Evolutionary conservation across 2,113 vertebrate genomes (phyloP).

Genomic region (Entomyzon cyanotis): DNA sequence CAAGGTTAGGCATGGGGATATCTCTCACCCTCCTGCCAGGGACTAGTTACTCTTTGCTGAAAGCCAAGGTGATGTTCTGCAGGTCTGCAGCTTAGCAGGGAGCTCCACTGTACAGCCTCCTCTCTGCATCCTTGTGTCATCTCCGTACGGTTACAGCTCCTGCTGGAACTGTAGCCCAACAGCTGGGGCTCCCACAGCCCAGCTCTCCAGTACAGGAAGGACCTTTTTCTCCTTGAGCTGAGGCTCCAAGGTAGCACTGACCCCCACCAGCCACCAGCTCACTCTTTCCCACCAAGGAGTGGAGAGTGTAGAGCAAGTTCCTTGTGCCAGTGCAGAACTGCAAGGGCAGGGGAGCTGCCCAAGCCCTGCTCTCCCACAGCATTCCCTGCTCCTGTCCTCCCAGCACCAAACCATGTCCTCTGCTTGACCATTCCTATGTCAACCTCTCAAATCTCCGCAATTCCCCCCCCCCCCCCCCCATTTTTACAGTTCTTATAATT

Average conservation of each 20-base stretch:
- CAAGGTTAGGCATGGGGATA: neutral
- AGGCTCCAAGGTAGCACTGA: neutral
- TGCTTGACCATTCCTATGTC: neutral
- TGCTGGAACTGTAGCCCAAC: neutral
- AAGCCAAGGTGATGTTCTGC: neutral
- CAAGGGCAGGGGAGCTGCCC: neutral
- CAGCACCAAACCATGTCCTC: neutral
- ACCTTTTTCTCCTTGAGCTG: rapidly evolving
- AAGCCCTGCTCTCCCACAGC: neutral
- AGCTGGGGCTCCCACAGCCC: neutral
- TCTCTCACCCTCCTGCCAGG: neutral
- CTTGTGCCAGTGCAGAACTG: neutral
- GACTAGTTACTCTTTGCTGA: neutral
- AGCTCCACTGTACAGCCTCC: neutral
- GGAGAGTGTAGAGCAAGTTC: neutral
- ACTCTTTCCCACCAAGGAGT: neutral
- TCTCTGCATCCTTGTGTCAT: neutral
- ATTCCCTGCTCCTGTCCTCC: neutral
- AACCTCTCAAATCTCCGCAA: neutral
- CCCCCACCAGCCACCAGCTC: neutral
- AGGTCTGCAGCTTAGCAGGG: neutral
- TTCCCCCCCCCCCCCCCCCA: rapidly evolving
- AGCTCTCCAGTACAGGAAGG: neutral
- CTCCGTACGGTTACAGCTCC: neutral
- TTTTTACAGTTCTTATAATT: neutral